These are phyloP conservation scores for Amphipyra berbera DNA, from an alignment of 2,888 invertebrate species.

Conservation along the genomic window DNA sequence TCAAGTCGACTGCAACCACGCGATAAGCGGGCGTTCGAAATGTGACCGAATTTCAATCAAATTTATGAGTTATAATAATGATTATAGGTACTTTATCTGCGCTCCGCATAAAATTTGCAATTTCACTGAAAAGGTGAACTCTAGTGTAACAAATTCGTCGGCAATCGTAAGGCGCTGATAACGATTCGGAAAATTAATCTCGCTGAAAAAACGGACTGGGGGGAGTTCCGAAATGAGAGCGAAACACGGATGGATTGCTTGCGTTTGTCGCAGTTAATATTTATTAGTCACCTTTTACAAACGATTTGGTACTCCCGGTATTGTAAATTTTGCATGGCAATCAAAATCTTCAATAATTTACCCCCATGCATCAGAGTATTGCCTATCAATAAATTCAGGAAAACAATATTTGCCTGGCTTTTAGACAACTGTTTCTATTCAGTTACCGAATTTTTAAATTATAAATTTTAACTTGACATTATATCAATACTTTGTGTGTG, in stretches of 20 bases:
- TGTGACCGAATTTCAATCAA: slow-evolving; percentile 89
- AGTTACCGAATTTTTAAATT: no score
- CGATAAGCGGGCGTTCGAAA: slow-evolving; percentile 86
- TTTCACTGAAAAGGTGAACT: slow-evolving; percentile 88
- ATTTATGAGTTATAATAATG: slow-evolving; percentile 90
- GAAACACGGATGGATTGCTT: slow-evolving; percentile 72
- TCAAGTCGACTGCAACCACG: slow-evolving; percentile 86
- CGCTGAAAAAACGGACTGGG: slow-evolving; percentile 76
- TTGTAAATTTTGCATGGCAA: no score
- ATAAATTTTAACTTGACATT: no score
- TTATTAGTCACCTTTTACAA: slow-evolving; percentile 67
- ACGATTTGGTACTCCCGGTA: slow-evolving; percentile 60
- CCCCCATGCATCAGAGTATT: no score
- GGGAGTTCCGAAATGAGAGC: slow-evolving; percentile 69
- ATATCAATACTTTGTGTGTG: no score
- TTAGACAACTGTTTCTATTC: no score
- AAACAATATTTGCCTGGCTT: no score
- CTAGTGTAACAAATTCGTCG: slow-evolving; percentile 87
- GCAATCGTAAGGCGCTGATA: slow-evolving; percentile 88
- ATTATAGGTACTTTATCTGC: slow-evolving; percentile 88
- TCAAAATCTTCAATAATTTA: no score
- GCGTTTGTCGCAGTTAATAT: slow-evolving; percentile 73
- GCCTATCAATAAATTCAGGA: no score
- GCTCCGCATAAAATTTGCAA: slow-evolving; percentile 87
- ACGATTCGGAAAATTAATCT: slow-evolving; percentile 87